These are phyloP conservation scores for Syrista parreyssii DNA, from an alignment of 2,888 invertebrate species.

Conservation along the genomic window DNA sequence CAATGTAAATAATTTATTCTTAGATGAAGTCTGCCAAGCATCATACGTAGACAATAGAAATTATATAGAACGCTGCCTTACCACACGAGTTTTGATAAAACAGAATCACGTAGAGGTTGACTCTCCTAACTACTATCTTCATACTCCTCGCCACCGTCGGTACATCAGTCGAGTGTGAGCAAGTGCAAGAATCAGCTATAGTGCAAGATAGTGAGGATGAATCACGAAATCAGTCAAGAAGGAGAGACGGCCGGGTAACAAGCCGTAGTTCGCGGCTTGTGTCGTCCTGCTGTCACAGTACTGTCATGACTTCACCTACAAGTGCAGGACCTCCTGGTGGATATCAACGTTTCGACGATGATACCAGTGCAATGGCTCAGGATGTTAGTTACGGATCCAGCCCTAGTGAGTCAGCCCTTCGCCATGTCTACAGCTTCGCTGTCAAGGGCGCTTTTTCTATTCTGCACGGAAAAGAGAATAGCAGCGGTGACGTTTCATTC, in stretches of 20 bases:
- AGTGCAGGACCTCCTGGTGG: slow-evolving; percentile 36
- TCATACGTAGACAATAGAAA: too few species aligned
- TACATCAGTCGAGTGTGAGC: too few species aligned
- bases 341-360: slow-evolving; percentile 56
- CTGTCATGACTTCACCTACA: slow-evolving; percentile 41
- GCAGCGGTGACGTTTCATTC: too few species aligned
- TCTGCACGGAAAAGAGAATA: background rate
- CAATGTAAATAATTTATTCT: too few species aligned
- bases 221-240: background rate
- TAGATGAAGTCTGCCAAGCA: too few species aligned
- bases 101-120: too few species aligned
- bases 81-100: too few species aligned
- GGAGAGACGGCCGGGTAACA: background rate
- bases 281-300: background rate
- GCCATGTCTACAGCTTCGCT: background rate
- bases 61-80: too few species aligned
- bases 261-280: background rate
- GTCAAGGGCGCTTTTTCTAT: background rate
- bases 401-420: slow-evolving; percentile 46
- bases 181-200: too few species aligned
- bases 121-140: too few species aligned
- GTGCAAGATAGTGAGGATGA: background rate
- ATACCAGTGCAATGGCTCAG: slow-evolving; percentile 41
- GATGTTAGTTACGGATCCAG: slow-evolving; percentile 46
- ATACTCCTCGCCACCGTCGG: too few species aligned